phyloP scores from a whole-genome alignment of 2,113 vertebrate species.

The Cryptotis parvus region DNA sequence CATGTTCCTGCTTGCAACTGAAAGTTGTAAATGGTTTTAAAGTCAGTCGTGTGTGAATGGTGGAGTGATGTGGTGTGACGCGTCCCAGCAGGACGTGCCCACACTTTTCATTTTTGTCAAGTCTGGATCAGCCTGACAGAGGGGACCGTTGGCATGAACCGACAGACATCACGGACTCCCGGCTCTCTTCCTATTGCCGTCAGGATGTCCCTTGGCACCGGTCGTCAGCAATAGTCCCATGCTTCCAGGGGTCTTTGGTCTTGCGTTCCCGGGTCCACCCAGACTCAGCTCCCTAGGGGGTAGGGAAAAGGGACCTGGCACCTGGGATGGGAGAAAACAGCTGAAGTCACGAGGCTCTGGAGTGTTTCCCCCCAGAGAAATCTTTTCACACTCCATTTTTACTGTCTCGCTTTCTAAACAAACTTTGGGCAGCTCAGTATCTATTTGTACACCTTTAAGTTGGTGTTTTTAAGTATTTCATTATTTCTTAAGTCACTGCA shows the following conservation, averaged over 20 bases:
- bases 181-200: neutral
- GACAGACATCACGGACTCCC: neutral
- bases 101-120: constrained; percentile 61
- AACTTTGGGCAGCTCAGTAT: neutral
- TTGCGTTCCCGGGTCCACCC: neutral
- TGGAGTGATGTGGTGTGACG: constrained; percentile 53
- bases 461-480: neutral
- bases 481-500: constrained; percentile 4
- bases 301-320: fast-evolving
- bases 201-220: neutral
- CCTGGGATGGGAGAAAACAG: too few species aligned
- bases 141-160: constrained; percentile 14
- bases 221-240: neutral
- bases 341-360: neutral
- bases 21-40: constrained; percentile 61
- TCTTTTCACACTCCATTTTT: neutral
- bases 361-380: neutral
- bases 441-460: neutral
- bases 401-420: neutral
- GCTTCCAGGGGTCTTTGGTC: neutral
- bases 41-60: constrained; percentile 58
- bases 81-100: constrained; percentile 60
- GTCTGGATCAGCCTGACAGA: constrained; percentile 75
- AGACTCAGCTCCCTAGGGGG: neutral
- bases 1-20: constrained; percentile 66